Conservation (phyloP, 2,113 vertebrate genomes). For the Pipa parva region DNA sequence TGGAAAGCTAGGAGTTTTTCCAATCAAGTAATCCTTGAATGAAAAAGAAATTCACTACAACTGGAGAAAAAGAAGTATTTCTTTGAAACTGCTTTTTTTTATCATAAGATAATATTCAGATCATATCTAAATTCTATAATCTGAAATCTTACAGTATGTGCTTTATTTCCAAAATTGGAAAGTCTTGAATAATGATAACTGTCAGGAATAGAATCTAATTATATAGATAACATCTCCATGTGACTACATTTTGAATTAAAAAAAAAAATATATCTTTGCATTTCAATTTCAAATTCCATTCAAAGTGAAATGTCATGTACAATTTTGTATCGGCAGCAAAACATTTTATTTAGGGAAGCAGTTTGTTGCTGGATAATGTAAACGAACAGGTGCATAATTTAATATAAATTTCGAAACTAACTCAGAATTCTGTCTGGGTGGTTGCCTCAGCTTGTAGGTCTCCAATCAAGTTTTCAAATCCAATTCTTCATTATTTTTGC, state of each 20-base stretch:
- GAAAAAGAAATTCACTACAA: no score
- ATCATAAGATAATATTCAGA: neutral
- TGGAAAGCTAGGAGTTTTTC: no score
- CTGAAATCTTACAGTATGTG: neutral
- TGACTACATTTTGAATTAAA: neutral
- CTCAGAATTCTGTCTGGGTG: neutral
- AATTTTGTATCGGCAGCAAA: neutral
- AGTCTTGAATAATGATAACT: neutral
- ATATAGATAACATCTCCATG: neutral
- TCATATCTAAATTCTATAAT: neutral
- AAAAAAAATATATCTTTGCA: neutral
- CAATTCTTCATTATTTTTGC: neutral
- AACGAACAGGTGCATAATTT: neutral
- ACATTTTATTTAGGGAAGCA: neutral
- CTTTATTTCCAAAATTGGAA: neutral
- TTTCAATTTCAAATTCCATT: neutral
- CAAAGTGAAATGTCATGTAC: neutral
- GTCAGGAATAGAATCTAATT: neutral
- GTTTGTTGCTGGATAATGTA: neutral
- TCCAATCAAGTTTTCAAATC: slow-evolving; percentile 2
- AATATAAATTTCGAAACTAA: neutral
- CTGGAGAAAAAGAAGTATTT: no score
- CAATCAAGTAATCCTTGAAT: no score
- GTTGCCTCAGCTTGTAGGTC: neutral
- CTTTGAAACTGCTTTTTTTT: no score